Evolutionary conservation across 2,797 vertebrate species (phyloP).

Genomic region (Pogonophryne albipinna): DNA sequence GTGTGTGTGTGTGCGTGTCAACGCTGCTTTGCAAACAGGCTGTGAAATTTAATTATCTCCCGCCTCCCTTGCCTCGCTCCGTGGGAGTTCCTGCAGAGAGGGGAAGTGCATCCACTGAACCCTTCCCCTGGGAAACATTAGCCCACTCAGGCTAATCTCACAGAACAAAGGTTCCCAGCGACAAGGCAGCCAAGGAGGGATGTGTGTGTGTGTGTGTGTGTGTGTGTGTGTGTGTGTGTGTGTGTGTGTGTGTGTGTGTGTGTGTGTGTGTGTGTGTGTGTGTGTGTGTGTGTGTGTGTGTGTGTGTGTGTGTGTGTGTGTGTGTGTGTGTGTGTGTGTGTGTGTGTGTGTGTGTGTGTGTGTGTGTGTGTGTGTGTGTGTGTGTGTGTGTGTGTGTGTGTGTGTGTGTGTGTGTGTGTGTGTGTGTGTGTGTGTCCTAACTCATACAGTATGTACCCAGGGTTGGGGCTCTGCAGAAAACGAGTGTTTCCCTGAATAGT

Average conservation of each 20-base stretch:
- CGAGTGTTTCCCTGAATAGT: constrained; percentile 28
- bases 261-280: constrained; percentile 10
- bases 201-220: constrained; percentile 56
- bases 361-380: too few species aligned
- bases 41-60: constrained; percentile 91
- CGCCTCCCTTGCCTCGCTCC: constrained; percentile 83
- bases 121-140: constrained; percentile 89
- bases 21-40: constrained; percentile 83
- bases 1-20: constrained; percentile 55
- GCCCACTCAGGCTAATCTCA: constrained; percentile 88
- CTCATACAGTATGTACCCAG: constrained; percentile 34
- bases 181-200: constrained; percentile 81
- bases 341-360: too few species aligned
- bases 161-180: constrained; percentile 87
- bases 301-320: too few species aligned
- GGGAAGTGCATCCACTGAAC: constrained; percentile 88
- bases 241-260: constrained; percentile 19
- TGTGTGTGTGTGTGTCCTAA: constrained; percentile 37
- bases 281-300: neutral
- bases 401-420: neutral
- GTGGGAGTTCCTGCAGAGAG: constrained; percentile 85
- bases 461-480: constrained; percentile 25
- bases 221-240: constrained; percentile 33
- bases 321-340: too few species aligned
- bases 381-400: too few species aligned